Conservation (phyloP, 1,140 invertebrate genomes). For the Zophobas atratus region DNA sequence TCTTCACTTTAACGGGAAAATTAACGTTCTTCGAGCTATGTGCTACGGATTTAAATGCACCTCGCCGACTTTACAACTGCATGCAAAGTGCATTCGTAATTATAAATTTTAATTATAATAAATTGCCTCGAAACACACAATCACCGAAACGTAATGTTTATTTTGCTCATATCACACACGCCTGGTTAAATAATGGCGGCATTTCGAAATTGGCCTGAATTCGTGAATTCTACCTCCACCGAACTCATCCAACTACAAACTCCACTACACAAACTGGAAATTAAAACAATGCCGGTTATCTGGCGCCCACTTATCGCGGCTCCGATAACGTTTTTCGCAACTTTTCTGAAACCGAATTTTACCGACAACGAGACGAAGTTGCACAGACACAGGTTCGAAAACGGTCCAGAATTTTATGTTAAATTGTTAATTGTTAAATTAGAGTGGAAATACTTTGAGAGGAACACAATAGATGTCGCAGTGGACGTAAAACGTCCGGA, state of each 20-base stretch:
- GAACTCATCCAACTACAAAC: neutral
- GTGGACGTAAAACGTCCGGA: too few relatives aligned
- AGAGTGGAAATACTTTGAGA: too few relatives aligned
- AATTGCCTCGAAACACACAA: conserved; percentile 33
- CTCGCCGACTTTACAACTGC: conserved; percentile 10
- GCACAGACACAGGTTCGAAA: too few relatives aligned
- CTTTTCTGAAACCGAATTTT: too few relatives aligned
- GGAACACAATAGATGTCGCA: too few relatives aligned
- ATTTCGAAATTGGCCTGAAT: conserved; percentile 14
- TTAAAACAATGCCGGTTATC: neutral
- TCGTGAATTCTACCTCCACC: neutral
- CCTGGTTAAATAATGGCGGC: conserved; percentile 15
- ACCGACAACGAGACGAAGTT: too few relatives aligned
- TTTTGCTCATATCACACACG: conserved; percentile 1
- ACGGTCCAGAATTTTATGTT: too few relatives aligned
- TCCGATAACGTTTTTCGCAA: too few relatives aligned
- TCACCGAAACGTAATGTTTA: neutral
- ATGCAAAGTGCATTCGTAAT: conserved; percentile 31
- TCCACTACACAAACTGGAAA: neutral
- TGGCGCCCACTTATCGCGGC: neutral
- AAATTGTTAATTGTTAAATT: too few relatives aligned
- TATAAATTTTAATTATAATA: conserved; percentile 42
- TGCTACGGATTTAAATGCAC: conserved; percentile 11
- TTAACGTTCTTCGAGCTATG: conserved; percentile 24
- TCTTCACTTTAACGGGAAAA: conserved; percentile 41